A percentile compares a stretch with the other conserved stretches of the same genome.
Evolutionary conservation across 2,888 invertebrate genomes (phyloP).

Genomic region (Busseola fusca): DNA sequence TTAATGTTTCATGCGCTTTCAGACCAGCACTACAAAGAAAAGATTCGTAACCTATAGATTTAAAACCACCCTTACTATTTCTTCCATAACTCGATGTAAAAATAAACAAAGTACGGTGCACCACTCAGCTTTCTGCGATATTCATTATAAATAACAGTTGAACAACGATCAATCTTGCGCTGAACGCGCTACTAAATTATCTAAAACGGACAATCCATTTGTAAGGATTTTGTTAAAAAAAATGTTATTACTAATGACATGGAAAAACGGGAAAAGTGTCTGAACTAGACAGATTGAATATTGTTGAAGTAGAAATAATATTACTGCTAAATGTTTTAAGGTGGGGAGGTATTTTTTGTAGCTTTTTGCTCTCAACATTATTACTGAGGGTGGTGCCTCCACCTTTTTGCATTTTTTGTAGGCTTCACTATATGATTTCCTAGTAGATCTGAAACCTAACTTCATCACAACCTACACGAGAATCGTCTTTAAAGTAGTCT

Average conservation of each 20-base stretch:
- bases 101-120: constrained; percentile 20
- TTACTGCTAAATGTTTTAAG: neutral
- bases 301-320: constrained; percentile 47
- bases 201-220: constrained; percentile 80
- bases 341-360: neutral
- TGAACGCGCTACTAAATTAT: constrained; percentile 77
- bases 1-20: too few relatives aligned
- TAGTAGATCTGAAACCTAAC: neutral
- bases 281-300: constrained; percentile 67
- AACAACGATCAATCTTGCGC: constrained; percentile 76
- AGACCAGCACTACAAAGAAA: too few relatives aligned
- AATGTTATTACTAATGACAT: constrained; percentile 79
- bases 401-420: neutral
- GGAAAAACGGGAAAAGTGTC: constrained; percentile 74
- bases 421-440: neutral
- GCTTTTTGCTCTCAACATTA: neutral
- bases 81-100: constrained; percentile 5
- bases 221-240: constrained; percentile 73
- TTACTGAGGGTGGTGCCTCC: neutral
- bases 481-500: neutral
- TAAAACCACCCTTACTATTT: neutral
- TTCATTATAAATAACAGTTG: constrained; percentile 77
- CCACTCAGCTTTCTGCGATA: constrained; percentile 64
- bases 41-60: neutral
- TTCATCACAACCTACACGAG: neutral